Percentiles rank a stretch among this genome's conserved stretches.
Evolutionary conservation across 2,113 vertebrate species (phyloP).

Genomic region (Thymallus thymallus): DNA sequence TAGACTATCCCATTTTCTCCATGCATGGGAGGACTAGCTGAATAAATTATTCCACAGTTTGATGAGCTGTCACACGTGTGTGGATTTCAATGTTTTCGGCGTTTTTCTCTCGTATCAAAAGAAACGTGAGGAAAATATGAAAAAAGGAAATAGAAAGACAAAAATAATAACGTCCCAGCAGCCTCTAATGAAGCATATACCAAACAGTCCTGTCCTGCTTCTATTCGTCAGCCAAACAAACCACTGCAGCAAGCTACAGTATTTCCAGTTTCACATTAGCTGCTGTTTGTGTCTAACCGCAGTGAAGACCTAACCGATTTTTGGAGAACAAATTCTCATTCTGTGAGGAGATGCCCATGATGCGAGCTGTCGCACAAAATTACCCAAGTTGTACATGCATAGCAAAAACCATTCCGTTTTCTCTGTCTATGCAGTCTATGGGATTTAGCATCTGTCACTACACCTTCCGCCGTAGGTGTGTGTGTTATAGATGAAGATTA

Average conservation of each 20-base stretch:
- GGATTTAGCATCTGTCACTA: constrained; percentile 53
- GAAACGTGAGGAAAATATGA: not conserved
- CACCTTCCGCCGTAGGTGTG: constrained; percentile 46
- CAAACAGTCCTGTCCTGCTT: not conserved
- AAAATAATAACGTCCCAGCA: not conserved
- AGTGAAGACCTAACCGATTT: not conserved
- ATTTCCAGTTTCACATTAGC: not conserved
- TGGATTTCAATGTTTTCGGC: not conserved
- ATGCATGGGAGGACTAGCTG: not conserved
- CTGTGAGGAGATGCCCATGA: not conserved
- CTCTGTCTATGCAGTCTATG: constrained; percentile 10
- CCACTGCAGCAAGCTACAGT: not conserved
- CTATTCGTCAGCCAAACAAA: not conserved
- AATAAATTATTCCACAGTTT: constrained; percentile 3
- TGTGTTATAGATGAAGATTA: constrained; percentile 70
- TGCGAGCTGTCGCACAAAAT: not conserved
- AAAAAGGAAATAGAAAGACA: not conserved
- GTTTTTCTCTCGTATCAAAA: not conserved
- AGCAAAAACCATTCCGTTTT: not conserved
- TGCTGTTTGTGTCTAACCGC: not conserved
- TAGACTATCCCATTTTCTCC: constrained; percentile 21
- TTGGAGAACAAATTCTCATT: not conserved
- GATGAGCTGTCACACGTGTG: not conserved
- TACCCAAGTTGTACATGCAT: not conserved
- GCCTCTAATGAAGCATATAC: not conserved